Evolutionary conservation across 1,140 invertebrate genomes (phyloP), one percentile per base, ranked within the genome.

Genomic region (Anastrepha obliqua): DNA sequence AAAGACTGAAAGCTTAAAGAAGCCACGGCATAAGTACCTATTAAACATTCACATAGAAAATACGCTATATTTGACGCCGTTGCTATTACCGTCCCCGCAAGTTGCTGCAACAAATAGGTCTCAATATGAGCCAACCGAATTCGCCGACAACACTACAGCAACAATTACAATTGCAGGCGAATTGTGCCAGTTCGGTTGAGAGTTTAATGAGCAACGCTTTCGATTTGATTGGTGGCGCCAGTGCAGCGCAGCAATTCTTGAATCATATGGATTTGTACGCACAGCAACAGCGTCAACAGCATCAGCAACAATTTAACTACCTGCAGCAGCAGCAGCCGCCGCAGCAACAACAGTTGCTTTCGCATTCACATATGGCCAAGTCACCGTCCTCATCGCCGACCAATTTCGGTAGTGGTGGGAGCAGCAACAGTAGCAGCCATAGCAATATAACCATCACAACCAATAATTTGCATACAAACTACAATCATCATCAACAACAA

Each of bases 141-240:
- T 67, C 64, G 59, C 58, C 58, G 13, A 62, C 86, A 87, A 58
- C 86, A 13, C n/a, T 67, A 55, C 86, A 87, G 62, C 86, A 70
- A 87, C 86, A 87, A 51, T 87, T 87, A 64, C 86, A 87, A 70
- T 44, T 87, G 86, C 86, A 87, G 17, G 20, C 17, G 20, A 86
- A 86, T 55, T 29, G 51, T 29, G 20, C 58, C 13, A 42, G 13
- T 17, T 62, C 85, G 51, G 85, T 64, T 3, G 91, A 92, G 58
- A 91, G 89, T 89, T 89, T 91, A 89, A 90, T 89, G 87, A 90
- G 86, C 47, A 88, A 88, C 67, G 89, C 89, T 44, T 90, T 91
- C 89, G 91, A 90, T 55, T 70, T 89, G 65, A 88, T 89, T 81
- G 88, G 87, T 42, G 87, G 87, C 70, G 65, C 87, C 3, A 88